Evolutionary conservation across 2,888 invertebrate genomes (phyloP), one percentile per base, ranked within the genome.

Genomic region (Latrodectus hesperus): DNA sequence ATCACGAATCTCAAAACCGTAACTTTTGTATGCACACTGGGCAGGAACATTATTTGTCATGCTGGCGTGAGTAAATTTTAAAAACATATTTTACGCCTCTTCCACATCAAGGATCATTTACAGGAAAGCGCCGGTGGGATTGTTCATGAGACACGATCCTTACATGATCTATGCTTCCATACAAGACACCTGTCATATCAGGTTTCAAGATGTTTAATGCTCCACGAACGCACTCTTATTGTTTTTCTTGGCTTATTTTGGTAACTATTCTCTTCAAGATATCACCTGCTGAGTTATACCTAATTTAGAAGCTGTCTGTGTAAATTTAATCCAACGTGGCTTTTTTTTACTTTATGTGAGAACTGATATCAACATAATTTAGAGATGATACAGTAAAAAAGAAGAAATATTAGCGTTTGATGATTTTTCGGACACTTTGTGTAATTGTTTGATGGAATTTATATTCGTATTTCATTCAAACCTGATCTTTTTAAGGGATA

Each of bases 181-280:
- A 78, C 77, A 10, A 84, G 78, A 84, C 73, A 78, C 84, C 78
- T 84, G 84, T 84, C 84, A 84, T 78, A 84, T 84, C 84, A n/a
- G 22, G 65, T 84, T 84, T 73, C 84, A 49, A 67, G 64, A 72
- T 78, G 12, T 78, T 77, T 77, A 65, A 77, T 77, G 72, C 38
- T 12, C 49, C 51, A 17, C 53, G 12, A 73, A n/a, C 26, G 52
- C 17, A 14, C 10, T 64, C 26, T 71, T 79, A 17, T 60, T 64
- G 17, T 14, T 17, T 49, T 55, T 9, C 26, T 22, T 52, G 49
- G 51, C 60, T 16, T 53, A 55, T 11, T 70, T 53, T 22, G 5
- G 38, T 71, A 65, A 51, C 49, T 65, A 52, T 67, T 49, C 38
- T 67, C 65, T 14, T 77, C 52, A n/a, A 38, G 51, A 10, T n/a